A percentile compares a stretch with the other conserved stretches of the same genome.
Conservation (phyloP, 2,888 invertebrate genomes). For the Morpho deidamia region DNA sequence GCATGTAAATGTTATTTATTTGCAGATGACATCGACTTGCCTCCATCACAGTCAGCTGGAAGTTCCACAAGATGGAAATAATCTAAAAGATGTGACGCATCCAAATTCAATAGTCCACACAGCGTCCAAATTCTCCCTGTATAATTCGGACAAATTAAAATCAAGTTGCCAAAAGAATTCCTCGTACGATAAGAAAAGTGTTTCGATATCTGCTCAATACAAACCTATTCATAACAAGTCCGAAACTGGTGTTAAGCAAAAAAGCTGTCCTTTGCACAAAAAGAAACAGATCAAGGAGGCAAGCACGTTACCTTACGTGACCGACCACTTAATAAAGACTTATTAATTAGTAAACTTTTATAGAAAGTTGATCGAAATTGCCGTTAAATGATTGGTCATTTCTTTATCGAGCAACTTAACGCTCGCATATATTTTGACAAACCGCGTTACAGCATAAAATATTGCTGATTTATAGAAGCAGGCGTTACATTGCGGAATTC, state of each 20-base stretch:
- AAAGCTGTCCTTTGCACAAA: conserved; percentile 60
- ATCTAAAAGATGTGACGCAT: conserved; percentile 30
- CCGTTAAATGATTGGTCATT: too few relatives aligned
- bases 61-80: conserved; percentile 38
- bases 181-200: conserved; percentile 45
- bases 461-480: too few relatives aligned
- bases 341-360: conserved; percentile 37
- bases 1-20: not conserved
- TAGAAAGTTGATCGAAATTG: too few relatives aligned
- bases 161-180: conserved; percentile 48
- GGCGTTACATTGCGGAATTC: too few relatives aligned
- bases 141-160: conserved; percentile 28
- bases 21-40: conserved; percentile 62
- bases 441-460: too few relatives aligned
- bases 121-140: conserved; percentile 23
- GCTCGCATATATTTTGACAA: too few relatives aligned
- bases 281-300: conserved; percentile 60
- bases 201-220: conserved; percentile 55
- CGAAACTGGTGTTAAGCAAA: conserved; percentile 55
- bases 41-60: conserved; percentile 68
- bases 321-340: conserved; percentile 71
- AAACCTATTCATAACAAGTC: conserved; percentile 68
- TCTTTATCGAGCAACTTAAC: too few relatives aligned
- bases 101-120: conserved; percentile 24
- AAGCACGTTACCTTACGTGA: conserved; percentile 48